A percentile compares a stretch with the other conserved stretches of the same genome.
These are phyloP conservation scores for Drosophila auraria DNA, from an alignment of 1,140 invertebrate species.

Conservation along the genomic window DNA sequence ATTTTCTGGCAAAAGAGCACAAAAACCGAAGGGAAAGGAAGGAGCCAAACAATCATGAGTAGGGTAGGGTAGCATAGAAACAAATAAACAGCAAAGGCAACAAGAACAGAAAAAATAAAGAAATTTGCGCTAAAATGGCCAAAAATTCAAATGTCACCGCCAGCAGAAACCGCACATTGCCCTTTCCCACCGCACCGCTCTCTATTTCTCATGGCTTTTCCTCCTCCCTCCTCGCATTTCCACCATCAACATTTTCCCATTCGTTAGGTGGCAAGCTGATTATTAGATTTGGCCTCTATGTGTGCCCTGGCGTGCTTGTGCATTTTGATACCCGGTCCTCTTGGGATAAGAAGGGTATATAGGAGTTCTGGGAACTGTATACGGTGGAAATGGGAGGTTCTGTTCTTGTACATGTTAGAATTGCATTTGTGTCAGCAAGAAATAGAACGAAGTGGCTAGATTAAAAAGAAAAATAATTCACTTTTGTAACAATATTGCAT, in stretches of 20 bases:
- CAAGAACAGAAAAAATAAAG: slow-evolving; percentile 19
- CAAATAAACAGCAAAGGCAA: slow-evolving; percentile 16
- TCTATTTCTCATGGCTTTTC: slow-evolving; percentile 2
- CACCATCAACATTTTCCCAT: slow-evolving; percentile 34
- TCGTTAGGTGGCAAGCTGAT: slow-evolving; percentile 57
- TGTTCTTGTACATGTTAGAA: no score
- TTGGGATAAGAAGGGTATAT: background rate
- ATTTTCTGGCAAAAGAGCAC: slow-evolving; percentile 62
- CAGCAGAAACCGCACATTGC: slow-evolving; percentile 40
- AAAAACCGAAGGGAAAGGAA: slow-evolving; percentile 29
- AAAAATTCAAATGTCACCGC: slow-evolving; percentile 69
- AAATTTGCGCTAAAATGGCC: slow-evolving; percentile 59
- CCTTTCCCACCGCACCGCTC: background rate
- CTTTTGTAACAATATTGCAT: no score
- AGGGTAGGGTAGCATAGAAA: slow-evolving; percentile 41
- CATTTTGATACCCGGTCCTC: background rate
- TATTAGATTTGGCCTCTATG: slow-evolving; percentile 63
- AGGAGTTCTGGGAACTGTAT: background rate
- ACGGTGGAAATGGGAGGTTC: background rate
- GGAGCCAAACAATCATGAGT: slow-evolving; percentile 44
- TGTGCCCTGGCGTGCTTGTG: slow-evolving; percentile 10
- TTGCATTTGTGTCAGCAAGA: no score
- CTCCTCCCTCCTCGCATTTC: slow-evolving; percentile 7
- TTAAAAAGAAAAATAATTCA: no score
- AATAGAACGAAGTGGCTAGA: no score